These are phyloP conservation scores for Scomber colias DNA, from an alignment of 2,113 vertebrate species.

Conservation along the genomic window DNA sequence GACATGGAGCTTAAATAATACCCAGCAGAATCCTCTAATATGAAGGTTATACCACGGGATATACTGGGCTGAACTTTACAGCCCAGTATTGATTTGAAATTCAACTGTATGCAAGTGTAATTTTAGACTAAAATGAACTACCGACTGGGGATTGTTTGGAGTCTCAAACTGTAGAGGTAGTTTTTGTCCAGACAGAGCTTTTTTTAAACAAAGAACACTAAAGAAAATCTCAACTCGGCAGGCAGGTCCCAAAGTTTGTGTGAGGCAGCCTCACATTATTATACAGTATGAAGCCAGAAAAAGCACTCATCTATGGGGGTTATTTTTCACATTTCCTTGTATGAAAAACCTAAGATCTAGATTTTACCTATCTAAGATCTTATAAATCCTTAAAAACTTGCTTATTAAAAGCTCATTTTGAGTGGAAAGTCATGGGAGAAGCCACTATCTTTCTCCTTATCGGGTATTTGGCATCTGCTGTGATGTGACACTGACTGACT, in stretches of 20 bases:
- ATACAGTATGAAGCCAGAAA: conserved; percentile 11
- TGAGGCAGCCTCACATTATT: conserved; percentile 27
- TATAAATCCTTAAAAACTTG: conserved; percentile 2
- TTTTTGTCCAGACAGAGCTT: conserved; percentile 1
- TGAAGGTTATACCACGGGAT: background rate
- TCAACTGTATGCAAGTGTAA: background rate
- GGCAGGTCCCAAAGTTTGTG: conserved; percentile 10
- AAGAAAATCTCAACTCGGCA: conserved; percentile 34
- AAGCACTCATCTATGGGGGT: background rate
- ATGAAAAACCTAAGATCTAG: conserved; percentile 4
- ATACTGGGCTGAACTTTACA: background rate
- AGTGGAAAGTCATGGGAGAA: background rate
- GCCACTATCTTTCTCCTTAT: background rate
- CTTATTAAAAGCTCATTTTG: background rate
- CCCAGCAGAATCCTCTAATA: background rate
- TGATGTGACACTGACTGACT: background rate
- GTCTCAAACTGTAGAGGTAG: background rate
- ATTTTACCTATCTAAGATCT: background rate
- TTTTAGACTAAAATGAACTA: background rate
- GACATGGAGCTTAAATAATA: background rate
- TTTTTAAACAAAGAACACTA: conserved; percentile 26
- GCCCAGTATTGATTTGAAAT: conserved; percentile 17
- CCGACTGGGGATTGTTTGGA: background rate
- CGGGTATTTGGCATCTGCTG: background rate
- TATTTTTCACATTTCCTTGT: background rate